phyloP scores from a whole-genome alignment of 2,888 invertebrate species.

The Plebejus melissa region DNA sequence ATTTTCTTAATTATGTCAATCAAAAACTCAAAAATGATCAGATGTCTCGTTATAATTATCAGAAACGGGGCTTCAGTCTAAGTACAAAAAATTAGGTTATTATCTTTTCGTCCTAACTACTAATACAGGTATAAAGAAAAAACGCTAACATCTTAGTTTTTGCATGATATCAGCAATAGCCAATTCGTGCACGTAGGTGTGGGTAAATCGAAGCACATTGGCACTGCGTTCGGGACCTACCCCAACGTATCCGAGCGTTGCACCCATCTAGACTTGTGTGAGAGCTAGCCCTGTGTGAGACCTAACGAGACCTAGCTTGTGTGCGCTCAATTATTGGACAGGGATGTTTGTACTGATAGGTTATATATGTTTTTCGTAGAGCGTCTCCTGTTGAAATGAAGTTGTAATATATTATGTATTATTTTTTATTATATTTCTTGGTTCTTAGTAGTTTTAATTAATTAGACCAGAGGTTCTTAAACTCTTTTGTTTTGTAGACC shows the following conservation, averaged over 20 bases:
- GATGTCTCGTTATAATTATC: too few species aligned
- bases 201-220: conserved; percentile 17
- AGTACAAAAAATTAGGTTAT: too few species aligned
- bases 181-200: neutral
- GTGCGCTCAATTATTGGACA: conserved; percentile 37
- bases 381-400: neutral
- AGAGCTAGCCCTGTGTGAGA: conserved; percentile 39
- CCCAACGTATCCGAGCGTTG: conserved; percentile 50
- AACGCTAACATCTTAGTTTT: neutral
- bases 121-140: neutral
- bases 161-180: neutral
- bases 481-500: too few species aligned
- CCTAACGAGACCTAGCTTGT: conserved; percentile 46
- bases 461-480: too few species aligned
- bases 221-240: conserved; percentile 45
- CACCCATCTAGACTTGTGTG: conserved; percentile 48
- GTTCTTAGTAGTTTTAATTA: too few species aligned
- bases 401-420: neutral
- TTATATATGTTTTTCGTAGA: conserved; percentile 31
- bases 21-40: too few species aligned
- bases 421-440: neutral
- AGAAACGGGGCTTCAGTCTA: too few species aligned
- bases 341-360: conserved; percentile 35
- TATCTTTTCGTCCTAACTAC: too few species aligned
- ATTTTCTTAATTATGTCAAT: too few species aligned